Conservation (phyloP, 1,140 invertebrate species). For the Magallana angulata region DNA sequence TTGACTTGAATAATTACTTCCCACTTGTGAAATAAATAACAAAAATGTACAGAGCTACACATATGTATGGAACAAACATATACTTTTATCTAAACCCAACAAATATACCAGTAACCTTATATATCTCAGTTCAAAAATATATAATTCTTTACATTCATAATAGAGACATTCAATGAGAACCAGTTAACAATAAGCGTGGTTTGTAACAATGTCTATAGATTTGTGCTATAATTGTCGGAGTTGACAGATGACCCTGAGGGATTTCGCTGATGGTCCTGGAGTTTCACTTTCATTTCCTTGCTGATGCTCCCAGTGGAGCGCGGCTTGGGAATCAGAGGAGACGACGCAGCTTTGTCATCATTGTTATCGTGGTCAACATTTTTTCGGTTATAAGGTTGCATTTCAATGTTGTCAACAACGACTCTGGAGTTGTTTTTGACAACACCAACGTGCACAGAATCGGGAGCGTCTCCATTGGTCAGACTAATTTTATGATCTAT, state of each 20-base stretch:
- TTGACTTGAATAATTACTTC: too few species aligned
- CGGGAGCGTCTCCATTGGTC: constrained; percentile 61
- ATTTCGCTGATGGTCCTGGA: constrained; percentile 54
- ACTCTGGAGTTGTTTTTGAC: constrained; percentile 58
- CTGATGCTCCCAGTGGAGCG: constrained; percentile 40
- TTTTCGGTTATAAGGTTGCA: constrained; percentile 54
- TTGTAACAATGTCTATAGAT: constrained; percentile 53
- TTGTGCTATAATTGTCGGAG: constrained; percentile 68
- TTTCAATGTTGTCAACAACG: constrained; percentile 64
- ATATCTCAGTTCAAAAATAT: not conserved
- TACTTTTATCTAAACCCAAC: not conserved
- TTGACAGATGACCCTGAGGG: constrained; percentile 62
- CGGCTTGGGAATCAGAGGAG: constrained; percentile 37
- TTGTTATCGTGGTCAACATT: constrained; percentile 40
- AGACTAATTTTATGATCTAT: constrained; percentile 35
- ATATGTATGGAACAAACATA: not conserved
- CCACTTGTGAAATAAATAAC: too few species aligned
- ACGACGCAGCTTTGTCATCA: constrained; percentile 36
- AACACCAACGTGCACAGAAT: constrained; percentile 61
- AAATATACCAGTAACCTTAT: constrained; percentile 3
- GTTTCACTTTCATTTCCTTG: constrained; percentile 57
- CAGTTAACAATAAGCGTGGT: not conserved
- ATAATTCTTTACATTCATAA: not conserved
- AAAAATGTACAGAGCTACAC: too few species aligned
- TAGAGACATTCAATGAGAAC: not conserved